Evolutionary conservation across 2,888 invertebrate species (phyloP).

Genomic region (Spialia ferax): DNA sequence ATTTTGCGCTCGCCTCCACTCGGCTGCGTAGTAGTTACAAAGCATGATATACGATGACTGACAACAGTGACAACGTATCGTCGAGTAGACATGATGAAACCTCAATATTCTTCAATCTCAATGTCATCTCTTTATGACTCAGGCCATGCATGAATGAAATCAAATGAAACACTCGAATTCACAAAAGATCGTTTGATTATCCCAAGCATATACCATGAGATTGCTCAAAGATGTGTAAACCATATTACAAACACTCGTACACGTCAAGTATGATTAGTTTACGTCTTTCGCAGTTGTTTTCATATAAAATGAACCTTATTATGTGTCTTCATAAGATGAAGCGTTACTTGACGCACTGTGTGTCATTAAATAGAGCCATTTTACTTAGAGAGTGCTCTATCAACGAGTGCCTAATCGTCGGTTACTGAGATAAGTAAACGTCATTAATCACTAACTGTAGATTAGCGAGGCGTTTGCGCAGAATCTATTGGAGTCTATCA

Average conservation of each 20-base stretch:
- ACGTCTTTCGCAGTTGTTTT: slow-evolving; percentile 2
- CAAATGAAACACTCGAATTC: slow-evolving; percentile 30
- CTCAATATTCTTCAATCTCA: slow-evolving; percentile 11
- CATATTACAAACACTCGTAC: slow-evolving; percentile 20
- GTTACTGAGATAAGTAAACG: slow-evolving; percentile 44
- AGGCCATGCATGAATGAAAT: slow-evolving; percentile 26
- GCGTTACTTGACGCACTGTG: slow-evolving; percentile 1
- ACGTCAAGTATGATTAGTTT: slow-evolving; percentile 18
- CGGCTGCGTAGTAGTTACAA: background rate
- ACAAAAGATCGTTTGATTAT: slow-evolving; percentile 37
- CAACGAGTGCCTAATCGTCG: slow-evolving; percentile 42
- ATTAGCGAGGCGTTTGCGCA: slow-evolving; percentile 47
- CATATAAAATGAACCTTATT: background rate
- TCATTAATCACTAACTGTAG: slow-evolving; percentile 58
- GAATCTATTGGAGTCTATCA: slow-evolving; percentile 46
- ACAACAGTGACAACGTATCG: slow-evolving; percentile 10
- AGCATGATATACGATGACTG: slow-evolving; percentile 9
- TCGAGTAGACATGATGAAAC: slow-evolving; percentile 23
- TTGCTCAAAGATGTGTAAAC: slow-evolving; percentile 35
- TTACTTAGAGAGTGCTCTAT: slow-evolving; percentile 26
- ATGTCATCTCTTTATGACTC: slow-evolving; percentile 31
- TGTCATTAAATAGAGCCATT: slow-evolving; percentile 24
- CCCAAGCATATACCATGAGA: slow-evolving; percentile 10
- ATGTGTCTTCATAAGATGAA: background rate
- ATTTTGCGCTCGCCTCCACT: too few relatives aligned